Percentiles rank a stretch among this genome's conserved stretches.
Evolutionary conservation across 37 sponge, comb jelly and placozoan species (phyloP).

Genomic region (Crambe crambe): DNA sequence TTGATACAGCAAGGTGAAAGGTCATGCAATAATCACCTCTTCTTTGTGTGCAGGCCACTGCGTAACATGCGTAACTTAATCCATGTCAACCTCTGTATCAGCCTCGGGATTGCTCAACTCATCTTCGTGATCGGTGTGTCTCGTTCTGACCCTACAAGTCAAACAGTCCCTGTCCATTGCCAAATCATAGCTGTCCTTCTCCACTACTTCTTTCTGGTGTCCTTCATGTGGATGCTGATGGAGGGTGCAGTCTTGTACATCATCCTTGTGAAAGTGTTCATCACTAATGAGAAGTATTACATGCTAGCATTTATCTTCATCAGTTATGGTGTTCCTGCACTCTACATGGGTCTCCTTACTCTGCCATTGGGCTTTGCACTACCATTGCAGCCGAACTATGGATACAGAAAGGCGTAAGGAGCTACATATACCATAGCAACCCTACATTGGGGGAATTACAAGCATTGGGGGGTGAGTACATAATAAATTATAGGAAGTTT

Average conservation of each 20-base stretch:
- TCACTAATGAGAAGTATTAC: neutral
- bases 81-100: no score
- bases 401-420: neutral
- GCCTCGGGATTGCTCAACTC: constrained; percentile 49
- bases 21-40: no score
- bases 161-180: constrained; percentile 8
- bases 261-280: constrained; percentile 57
- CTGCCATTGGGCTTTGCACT: constrained; percentile 15
- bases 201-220: no score
- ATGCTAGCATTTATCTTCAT: constrained; percentile 1
- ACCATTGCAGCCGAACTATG: neutral
- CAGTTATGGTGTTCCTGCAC: constrained; percentile 15
- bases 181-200: constrained; percentile 30
- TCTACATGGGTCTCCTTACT: constrained; percentile 11
- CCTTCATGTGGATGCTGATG: no score
- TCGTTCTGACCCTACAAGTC: no score
- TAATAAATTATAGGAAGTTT: no score
- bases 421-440: no score
- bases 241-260: constrained; percentile 63
- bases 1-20: no score
- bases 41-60: no score
- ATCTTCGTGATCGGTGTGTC: constrained; percentile 29
- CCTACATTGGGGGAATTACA: no score
- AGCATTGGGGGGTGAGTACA: no score
- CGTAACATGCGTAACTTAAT: no score